These are phyloP conservation scores for Chouioia cunea DNA, from an alignment of 2,888 invertebrate species.

Conservation along the genomic window DNA sequence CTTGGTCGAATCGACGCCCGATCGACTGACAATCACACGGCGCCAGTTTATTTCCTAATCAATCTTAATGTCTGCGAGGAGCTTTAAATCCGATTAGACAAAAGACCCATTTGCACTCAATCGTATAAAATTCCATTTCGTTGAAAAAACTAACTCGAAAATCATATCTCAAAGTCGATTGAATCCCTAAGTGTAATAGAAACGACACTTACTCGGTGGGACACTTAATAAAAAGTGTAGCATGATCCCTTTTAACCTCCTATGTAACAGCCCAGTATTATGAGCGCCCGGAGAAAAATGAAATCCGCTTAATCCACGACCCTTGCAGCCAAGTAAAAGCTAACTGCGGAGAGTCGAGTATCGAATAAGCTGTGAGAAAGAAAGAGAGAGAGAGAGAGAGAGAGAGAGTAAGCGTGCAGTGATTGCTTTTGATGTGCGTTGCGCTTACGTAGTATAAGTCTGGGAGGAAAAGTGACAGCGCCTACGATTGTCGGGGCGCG, in stretches of 20 bases:
- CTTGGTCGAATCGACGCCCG: constrained; percentile 30
- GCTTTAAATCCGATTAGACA: constrained; percentile 5
- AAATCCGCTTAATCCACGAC: constrained; percentile 15
- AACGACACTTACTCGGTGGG: no score
- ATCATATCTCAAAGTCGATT: no score
- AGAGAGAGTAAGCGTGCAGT: background rate
- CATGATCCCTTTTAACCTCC: no score
- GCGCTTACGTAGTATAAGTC: background rate
- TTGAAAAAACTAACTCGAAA: no score
- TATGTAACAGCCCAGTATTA: no score
- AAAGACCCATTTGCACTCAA: background rate
- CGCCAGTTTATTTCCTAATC: constrained; percentile 13
- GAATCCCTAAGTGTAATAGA: no score
- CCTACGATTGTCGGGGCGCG: constrained; percentile 21
- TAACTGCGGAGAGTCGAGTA: constrained; percentile 14
- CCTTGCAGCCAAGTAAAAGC: constrained; percentile 1
- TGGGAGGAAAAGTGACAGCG: constrained; percentile 19
- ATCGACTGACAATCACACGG: constrained; percentile 28
- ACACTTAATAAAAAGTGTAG: no score
- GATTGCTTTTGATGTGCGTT: constrained; percentile 38
- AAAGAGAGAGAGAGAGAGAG: no score
- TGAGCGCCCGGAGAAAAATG: background rate
- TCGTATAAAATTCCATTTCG: background rate
- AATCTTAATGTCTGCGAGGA: constrained; percentile 18
- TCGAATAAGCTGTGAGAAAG: constrained; percentile 12